Evolutionary conservation across 2,888 invertebrate species (phyloP).

Genomic region (Ornithoptera alexandrae): DNA sequence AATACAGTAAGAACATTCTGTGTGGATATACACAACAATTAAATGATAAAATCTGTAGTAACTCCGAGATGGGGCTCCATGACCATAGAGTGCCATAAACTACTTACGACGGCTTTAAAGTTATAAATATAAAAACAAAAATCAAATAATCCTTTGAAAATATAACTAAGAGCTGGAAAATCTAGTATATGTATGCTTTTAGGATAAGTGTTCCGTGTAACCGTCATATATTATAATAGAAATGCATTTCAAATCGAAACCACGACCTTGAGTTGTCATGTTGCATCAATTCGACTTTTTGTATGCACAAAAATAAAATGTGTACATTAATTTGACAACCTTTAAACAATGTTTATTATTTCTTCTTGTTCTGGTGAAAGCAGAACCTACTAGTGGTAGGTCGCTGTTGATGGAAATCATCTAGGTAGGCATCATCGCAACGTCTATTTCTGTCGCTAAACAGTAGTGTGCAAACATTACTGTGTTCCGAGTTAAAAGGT

Average conservation of each 20-base stretch:
- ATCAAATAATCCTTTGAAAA: not conserved
- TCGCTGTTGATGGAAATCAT: no score
- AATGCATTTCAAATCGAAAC: constrained; percentile 30
- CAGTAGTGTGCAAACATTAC: no score
- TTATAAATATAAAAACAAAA: not conserved
- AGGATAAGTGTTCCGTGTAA: constrained; percentile 47
- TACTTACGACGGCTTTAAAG: not conserved
- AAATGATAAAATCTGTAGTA: not conserved
- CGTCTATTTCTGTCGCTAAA: no score
- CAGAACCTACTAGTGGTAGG: not conserved
- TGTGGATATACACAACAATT: not conserved
- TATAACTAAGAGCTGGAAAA: constrained; percentile 2
- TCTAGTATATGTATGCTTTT: constrained; percentile 9
- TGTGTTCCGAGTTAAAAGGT: no score
- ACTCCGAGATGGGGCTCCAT: not conserved
- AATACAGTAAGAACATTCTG: not conserved
- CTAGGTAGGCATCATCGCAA: no score
- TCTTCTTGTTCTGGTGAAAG: constrained; percentile 22
- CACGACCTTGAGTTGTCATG: constrained; percentile 34
- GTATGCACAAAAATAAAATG: constrained; percentile 24
- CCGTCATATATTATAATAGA: constrained; percentile 34
- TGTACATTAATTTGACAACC: constrained; percentile 21
- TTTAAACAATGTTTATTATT: constrained; percentile 16
- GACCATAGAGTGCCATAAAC: not conserved
- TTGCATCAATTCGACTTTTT: constrained; percentile 25